Base-by-base conservation (phyloP, 2,888 invertebrate species). In the Rhamphomyia laevipes region DNA sequence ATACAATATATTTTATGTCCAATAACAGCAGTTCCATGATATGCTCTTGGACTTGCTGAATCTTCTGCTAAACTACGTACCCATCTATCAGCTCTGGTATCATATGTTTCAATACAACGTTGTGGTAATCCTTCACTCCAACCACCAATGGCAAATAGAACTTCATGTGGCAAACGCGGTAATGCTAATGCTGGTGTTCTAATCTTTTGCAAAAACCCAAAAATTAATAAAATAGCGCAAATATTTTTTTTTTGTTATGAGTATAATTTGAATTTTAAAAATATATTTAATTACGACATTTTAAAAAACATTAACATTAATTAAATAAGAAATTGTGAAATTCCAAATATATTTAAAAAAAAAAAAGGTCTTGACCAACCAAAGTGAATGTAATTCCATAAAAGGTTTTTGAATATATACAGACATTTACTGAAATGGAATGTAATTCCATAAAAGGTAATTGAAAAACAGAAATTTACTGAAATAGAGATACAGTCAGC, bases 11-110 rank as follows among this genome's bases (percentile, higher is more conserved):
- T 88, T 61, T 84, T 81, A 57, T 78, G 79, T 0, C 85, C 88
- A 1, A 94, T 77, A 0, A 92, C 88, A 0, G 88, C 90, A 0
- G 90, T 87, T n/a, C 93, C 93, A 63, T 94, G 94, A 66, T 94
- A 94, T 1, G 92, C 93, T 47, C 93, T 76, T 0, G 92, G 87
- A 21, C 90, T 91, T 12, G 79, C 78, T 3, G 86, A 82, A 68
- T 90, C 90, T 42, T 85, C 84, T 61, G 88, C 84, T 16, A 59
- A 59, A 21, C 69, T 66, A 46, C 63, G 63, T 45, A 90, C 84
- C 91, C 92, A 92, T 43, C 90, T 79, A 70, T 92, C 91, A 1
- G 91, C 90, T 59, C 89, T 74, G 0, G 88, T 88, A 59, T 92
- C 91, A 63, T 91, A 92, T 0, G 90, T 87, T 68, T 92, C 91